phyloP scores from a whole-genome alignment of 1,140 invertebrate genomes.

The Radopholus similis region DNA sequence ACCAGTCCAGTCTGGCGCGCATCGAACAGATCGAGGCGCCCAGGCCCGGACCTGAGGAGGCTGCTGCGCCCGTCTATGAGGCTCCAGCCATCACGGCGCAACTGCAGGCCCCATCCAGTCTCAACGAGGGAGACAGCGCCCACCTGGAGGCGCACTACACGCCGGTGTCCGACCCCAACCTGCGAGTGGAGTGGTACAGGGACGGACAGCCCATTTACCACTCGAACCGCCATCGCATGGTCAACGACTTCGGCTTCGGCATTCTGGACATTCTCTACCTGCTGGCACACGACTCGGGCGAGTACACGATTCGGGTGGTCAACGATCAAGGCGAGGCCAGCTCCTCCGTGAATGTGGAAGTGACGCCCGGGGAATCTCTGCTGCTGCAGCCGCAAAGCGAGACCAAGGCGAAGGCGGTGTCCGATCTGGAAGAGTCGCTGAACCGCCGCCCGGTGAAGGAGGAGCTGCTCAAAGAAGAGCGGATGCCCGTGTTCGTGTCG shows the following conservation, averaged over 20 bases:
- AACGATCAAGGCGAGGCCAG: slow-evolving; percentile 52
- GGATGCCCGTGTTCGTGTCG: slow-evolving; percentile 58
- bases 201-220: slow-evolving; percentile 49
- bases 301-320: slow-evolving; percentile 31
- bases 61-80: slow-evolving; percentile 57
- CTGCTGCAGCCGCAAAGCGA: slow-evolving; percentile 51
- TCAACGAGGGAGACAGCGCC: slow-evolving; percentile 74
- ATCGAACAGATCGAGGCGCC: slow-evolving; percentile 80
- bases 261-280: slow-evolving; percentile 64
- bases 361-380: slow-evolving; percentile 42
- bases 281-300: slow-evolving; percentile 63
- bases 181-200: slow-evolving; percentile 47
- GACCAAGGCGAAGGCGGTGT: slow-evolving; percentile 50
- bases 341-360: slow-evolving; percentile 40
- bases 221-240: slow-evolving; percentile 62
- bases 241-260: slow-evolving; percentile 64
- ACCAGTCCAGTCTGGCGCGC: slow-evolving; percentile 89
- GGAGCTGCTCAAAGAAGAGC: slow-evolving; percentile 43
- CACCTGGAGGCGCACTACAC: slow-evolving; percentile 73
- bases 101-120: slow-evolving; percentile 76
- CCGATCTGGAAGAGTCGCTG: slow-evolving; percentile 46
- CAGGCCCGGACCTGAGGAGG: slow-evolving; percentile 39
- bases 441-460: slow-evolving; percentile 48
- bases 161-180: slow-evolving; percentile 80
- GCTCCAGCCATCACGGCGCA: slow-evolving; percentile 86